Evolutionary conservation across 2,888 invertebrate genomes (phyloP).

Genomic region (Latrodectus hesperus): DNA sequence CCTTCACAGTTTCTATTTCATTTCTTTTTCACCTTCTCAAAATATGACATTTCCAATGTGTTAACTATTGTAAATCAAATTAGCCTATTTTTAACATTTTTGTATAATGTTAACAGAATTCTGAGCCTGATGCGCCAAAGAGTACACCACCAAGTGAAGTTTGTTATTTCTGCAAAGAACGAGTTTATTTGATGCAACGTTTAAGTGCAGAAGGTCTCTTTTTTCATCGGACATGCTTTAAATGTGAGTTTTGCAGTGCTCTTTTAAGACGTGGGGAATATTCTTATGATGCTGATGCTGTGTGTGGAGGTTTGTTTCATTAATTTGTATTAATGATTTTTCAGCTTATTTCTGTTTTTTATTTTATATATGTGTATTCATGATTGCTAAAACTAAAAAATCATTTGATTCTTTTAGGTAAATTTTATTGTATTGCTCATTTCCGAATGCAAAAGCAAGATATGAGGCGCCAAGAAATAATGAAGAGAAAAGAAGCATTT

Average conservation of each 20-base stretch:
- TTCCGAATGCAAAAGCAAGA: slow-evolving; percentile 73
- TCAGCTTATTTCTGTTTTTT: neutral
- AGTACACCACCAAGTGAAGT: slow-evolving; percentile 81
- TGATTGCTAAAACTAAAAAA: neutral
- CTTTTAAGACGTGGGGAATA: slow-evolving; percentile 87
- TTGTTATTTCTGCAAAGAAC: slow-evolving; percentile 91
- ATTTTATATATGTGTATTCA: neutral
- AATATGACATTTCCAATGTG: too few species aligned
- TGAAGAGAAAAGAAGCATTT: slow-evolving; percentile 70
- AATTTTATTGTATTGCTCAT: slow-evolving; percentile 82
- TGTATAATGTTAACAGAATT: slow-evolving; percentile 6
- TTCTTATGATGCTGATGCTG: slow-evolving; percentile 82
- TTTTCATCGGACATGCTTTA: slow-evolving; percentile 93
- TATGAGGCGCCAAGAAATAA: slow-evolving; percentile 67
- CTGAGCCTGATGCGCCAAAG: slow-evolving; percentile 25
- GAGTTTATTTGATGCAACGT: slow-evolving; percentile 95
- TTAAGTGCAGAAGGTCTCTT: slow-evolving; percentile 91
- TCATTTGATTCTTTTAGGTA: slow-evolving; percentile 74
- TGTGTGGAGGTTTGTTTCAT: slow-evolving; percentile 77
- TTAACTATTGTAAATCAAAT: too few species aligned
- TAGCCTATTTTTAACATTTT: neutral
- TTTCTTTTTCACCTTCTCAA: too few species aligned
- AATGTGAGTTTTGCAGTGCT: slow-evolving; percentile 92
- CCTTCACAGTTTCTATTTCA: too few species aligned
- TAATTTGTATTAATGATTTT: slow-evolving; percentile 9